A percentile compares a stretch with the other conserved stretches of the same genome.
phyloP scores from a whole-genome alignment of 2,113 vertebrate species.

The Neotragus pygmaeus region DNA sequence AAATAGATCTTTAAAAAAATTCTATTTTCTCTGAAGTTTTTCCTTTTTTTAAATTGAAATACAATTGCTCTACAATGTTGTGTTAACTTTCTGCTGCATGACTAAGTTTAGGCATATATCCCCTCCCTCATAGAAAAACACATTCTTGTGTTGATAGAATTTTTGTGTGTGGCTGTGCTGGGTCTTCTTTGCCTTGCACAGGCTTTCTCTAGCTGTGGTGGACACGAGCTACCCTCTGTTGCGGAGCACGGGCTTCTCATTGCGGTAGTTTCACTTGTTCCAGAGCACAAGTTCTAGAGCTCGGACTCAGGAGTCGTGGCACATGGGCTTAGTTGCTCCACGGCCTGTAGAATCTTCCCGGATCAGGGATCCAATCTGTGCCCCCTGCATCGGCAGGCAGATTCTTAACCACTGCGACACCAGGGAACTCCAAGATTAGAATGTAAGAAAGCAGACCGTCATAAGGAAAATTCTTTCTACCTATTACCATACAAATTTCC shows the following conservation, averaged over 20 bases:
- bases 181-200: neutral
- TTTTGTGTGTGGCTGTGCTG: neutral
- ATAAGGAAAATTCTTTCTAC: neutral
- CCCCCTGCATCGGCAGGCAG: neutral
- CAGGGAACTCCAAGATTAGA: neutral
- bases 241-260: accelerated
- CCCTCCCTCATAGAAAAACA: neutral
- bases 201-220: neutral
- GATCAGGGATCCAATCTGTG: neutral
- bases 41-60: neutral
- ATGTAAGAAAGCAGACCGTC: neutral
- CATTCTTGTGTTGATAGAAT: neutral
- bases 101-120: neutral
- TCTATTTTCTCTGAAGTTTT: neutral
- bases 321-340: neutral
- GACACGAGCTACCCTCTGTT: neutral
- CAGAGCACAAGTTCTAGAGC: neutral
- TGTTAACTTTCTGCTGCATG: neutral
- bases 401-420: neutral
- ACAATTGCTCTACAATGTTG: neutral
- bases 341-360: neutral
- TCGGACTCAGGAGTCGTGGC: neutral
- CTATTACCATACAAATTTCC: neutral
- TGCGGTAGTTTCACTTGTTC: neutral
- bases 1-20: neutral